These are phyloP conservation scores for Lycaena phlaeas DNA, from an alignment of 2,888 invertebrate species.

Conservation along the genomic window DNA sequence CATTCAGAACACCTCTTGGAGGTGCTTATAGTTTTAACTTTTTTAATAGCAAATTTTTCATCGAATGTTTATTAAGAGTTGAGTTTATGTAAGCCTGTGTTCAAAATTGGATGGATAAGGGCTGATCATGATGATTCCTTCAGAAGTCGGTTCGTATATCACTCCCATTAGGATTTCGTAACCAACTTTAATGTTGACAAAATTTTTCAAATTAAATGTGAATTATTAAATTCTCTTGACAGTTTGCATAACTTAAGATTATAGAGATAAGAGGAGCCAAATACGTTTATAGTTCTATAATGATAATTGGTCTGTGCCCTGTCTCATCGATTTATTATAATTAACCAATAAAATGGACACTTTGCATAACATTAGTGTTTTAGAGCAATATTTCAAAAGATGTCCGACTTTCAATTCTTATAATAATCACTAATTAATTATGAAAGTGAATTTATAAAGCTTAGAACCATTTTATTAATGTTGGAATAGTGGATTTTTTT, in stretches of 20 bases:
- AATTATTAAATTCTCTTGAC: not conserved
- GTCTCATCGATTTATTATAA: not conserved
- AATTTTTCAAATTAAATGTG: not conserved
- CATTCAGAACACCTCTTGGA: no score
- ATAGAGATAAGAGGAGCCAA: not conserved
- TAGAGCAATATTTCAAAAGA: not conserved
- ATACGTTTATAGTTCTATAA: conserved; percentile 6
- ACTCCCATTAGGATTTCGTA: no score
- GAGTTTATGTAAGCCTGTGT: no score
- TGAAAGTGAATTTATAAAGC: not conserved
- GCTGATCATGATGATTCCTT: no score
- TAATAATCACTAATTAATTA: not conserved
- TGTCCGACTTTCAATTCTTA: not conserved
- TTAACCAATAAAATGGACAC: conserved; percentile 1
- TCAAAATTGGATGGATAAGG: no score
- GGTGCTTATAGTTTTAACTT: no score
- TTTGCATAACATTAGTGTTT: not conserved
- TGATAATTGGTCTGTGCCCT: not conserved
- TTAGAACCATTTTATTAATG: no score
- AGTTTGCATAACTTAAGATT: not conserved
- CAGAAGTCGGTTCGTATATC: no score
- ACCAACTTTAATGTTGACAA: no score
- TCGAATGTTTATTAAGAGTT: no score
- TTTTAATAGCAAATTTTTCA: no score
- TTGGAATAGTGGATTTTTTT: no score